Percentiles rank a stretch among this genome's conserved stretches.
phyloP scores from a whole-genome alignment of 2,888 invertebrate genomes.

The Cheilosia grossa region DNA sequence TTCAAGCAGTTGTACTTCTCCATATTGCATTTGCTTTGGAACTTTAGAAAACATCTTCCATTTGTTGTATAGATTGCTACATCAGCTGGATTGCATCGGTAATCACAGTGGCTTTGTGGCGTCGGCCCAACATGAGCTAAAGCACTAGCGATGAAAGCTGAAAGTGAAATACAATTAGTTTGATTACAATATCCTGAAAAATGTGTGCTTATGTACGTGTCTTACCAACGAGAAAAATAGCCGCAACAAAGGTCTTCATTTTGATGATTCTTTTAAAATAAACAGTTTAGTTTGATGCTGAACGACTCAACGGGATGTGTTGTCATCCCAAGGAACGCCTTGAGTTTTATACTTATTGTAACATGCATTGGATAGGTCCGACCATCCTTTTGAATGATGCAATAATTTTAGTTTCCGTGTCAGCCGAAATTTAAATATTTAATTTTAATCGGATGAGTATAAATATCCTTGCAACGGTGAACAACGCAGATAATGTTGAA shows the following conservation, averaged over 20 bases:
- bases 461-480: too few species aligned
- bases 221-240: constrained; percentile 36
- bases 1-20: constrained; percentile 79
- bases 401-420: too few species aligned
- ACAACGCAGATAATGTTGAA: too few species aligned
- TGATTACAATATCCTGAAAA: not conserved
- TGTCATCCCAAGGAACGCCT: not conserved
- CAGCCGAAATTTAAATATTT: too few species aligned
- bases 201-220: not conserved
- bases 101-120: constrained; percentile 76
- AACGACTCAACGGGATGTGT: constrained; percentile 18
- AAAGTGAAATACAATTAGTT: not conserved
- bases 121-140: constrained; percentile 19
- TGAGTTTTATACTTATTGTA: too few species aligned
- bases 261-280: not conserved
- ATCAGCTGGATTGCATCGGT: constrained; percentile 76
- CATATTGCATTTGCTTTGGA: constrained; percentile 77
- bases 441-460: too few species aligned
- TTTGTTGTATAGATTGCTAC: constrained; percentile 77
- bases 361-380: too few species aligned
- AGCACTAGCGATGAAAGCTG: constrained; percentile 27
- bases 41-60: constrained; percentile 78
- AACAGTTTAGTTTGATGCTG: not conserved
- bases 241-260: constrained; percentile 32
- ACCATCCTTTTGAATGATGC: too few species aligned